Evolutionary conservation across 2,888 invertebrate species (phyloP).

Genomic region (Nebria brevicollis): DNA sequence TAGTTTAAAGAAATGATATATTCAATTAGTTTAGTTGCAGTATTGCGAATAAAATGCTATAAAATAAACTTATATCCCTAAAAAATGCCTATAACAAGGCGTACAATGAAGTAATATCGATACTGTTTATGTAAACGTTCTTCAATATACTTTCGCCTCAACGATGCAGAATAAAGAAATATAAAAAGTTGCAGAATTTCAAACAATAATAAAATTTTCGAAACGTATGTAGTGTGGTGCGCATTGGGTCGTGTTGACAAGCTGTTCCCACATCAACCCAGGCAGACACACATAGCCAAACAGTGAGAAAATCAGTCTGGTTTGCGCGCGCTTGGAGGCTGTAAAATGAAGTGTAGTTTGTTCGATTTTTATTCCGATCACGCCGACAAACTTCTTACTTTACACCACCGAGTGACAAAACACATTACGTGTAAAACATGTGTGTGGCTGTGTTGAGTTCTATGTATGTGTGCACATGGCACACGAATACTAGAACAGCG

Average conservation of each 20-base stretch:
- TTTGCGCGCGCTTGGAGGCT: slow-evolving; percentile 3
- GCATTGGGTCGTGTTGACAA: slow-evolving; percentile 30
- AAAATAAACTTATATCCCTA: background rate
- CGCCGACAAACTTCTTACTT: slow-evolving; percentile 45
- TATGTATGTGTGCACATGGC: background rate
- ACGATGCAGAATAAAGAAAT: background rate
- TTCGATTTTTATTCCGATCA: slow-evolving; percentile 39
- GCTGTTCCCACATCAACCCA: slow-evolving; percentile 25
- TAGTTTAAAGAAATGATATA: background rate
- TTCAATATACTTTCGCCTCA: slow-evolving; percentile 16
- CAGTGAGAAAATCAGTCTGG: background rate
- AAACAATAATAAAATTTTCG: slow-evolving; percentile 37
- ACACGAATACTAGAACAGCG: background rate
- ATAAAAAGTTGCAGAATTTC: slow-evolving; percentile 25
- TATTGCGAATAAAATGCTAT: background rate
- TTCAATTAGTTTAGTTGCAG: background rate
- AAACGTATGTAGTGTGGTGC: slow-evolving; percentile 5
- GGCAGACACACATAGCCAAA: background rate
- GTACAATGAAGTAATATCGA: slow-evolving; percentile 1
- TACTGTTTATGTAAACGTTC: slow-evolving; percentile 19
- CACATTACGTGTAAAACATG: slow-evolving; percentile 45
- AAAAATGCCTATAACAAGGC: background rate
- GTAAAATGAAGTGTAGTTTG: slow-evolving; percentile 34
- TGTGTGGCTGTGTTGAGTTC: background rate
- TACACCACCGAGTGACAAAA: slow-evolving; percentile 46